A percentile compares a stretch with the other conserved stretches of the same genome.
phyloP scores from a whole-genome alignment of 2,113 vertebrate genomes.

The Silurus asotus region DNA sequence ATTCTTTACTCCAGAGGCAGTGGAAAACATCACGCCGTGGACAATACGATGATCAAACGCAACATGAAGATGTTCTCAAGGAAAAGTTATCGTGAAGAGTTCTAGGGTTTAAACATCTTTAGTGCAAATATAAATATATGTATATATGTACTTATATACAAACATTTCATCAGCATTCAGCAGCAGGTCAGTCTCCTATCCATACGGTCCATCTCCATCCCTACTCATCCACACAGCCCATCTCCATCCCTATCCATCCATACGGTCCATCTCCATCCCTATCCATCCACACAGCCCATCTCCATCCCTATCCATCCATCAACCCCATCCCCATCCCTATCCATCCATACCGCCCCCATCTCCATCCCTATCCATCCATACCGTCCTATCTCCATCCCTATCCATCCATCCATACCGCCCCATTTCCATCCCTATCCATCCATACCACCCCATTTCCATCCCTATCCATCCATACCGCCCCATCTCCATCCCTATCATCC shows the following conservation, averaged over 20 bases:
- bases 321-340: neutral
- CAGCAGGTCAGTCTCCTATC: neutral
- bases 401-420: neutral
- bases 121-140: neutral
- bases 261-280: neutral
- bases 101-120: neutral
- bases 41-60: neutral
- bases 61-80: neutral
- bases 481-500: neutral
- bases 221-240: neutral
- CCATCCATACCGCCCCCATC: neutral
- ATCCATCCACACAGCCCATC: neutral
- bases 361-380: neutral
- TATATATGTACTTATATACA: neutral
- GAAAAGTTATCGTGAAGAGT: neutral
- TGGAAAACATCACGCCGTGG: neutral
- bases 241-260: neutral
- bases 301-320: neutral
- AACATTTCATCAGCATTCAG: neutral
- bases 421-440: neutral
- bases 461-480: neutral
- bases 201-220: neutral
- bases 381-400: neutral
- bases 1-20: conserved; percentile 5
- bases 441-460: no score